These are phyloP conservation scores for Micromys minutus DNA, from an alignment of 2,113 vertebrate genomes.

Conservation along the genomic window DNA sequence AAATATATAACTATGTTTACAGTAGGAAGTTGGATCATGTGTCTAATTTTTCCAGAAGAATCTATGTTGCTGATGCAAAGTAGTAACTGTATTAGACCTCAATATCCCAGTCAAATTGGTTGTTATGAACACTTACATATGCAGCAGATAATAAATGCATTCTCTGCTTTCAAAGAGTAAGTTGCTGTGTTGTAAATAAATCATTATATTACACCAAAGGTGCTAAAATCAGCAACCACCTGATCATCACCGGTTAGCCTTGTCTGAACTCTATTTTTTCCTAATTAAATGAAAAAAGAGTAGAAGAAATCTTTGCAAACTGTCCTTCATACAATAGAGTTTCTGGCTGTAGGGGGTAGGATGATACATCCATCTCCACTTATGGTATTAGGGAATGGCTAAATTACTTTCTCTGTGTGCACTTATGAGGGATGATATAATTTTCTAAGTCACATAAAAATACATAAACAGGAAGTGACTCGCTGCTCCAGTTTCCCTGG, in stretches of 20 bases:
- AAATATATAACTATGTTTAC: neutral
- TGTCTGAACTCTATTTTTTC: slow-evolving; percentile 78
- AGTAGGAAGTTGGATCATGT: slow-evolving; percentile 21
- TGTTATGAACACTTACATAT: slow-evolving; percentile 64
- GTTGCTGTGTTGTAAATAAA: slow-evolving; percentile 81
- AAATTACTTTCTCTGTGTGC: slow-evolving; percentile 85
- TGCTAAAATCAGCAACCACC: slow-evolving; percentile 82
- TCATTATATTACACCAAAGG: slow-evolving; percentile 81
- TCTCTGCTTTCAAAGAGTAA: slow-evolving; percentile 79
- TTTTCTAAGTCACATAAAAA: slow-evolving; percentile 88
- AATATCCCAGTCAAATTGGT: slow-evolving; percentile 69
- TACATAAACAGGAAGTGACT: slow-evolving; percentile 82
- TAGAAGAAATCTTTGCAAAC: slow-evolving; percentile 85
- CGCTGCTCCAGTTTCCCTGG: slow-evolving; percentile 63
- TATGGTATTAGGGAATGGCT: slow-evolving; percentile 88
- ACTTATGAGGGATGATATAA: slow-evolving; percentile 89
- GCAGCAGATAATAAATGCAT: slow-evolving; percentile 71
- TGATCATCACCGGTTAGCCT: slow-evolving; percentile 79
- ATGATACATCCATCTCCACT: slow-evolving; percentile 85
- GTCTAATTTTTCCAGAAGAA: slow-evolving; percentile 55
- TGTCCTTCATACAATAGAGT: slow-evolving; percentile 81
- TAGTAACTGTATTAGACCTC: slow-evolving; percentile 12
- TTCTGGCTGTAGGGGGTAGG: slow-evolving; percentile 86
- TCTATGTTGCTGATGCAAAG: slow-evolving; percentile 28
- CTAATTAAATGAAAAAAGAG: slow-evolving; percentile 83